Evolutionary conservation across 2,888 invertebrate genomes (phyloP), one percentile per base, ranked within the genome.

Genomic region (Digitonthophagus gazella): DNA sequence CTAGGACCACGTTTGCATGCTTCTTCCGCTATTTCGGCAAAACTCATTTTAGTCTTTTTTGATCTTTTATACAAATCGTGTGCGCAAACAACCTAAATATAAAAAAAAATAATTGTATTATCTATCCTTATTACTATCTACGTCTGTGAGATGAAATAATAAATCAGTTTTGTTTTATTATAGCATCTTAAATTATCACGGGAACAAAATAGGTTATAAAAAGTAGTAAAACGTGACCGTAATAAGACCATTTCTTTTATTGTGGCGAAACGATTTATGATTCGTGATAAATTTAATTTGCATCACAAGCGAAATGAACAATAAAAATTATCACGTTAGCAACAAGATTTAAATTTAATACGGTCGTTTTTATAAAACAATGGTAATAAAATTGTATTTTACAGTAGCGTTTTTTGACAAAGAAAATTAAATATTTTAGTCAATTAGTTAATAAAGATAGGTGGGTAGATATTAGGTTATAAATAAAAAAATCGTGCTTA

Each of bases 1-100:
- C 86, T 83, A 0, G 96, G 95, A 57, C 96, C 96, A 76, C 90
- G 89, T 64, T 86, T 83, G 77, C 96, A 91, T 15, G 94, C 89
- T 63, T 89, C 87, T 81, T 95, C 93, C 1, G 93, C 93, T 0
- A 96, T 92, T 77, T 95, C 93, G 0, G 95, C 91, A 81, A 95
- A 97, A 75, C 91, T 91, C 91, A 97, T 92, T 69, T 88, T 83
- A 3, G 91, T 87, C 79, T 85, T 89, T 75, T 86, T 87, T 3
- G 90, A 89, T 81, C 89, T 90, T 78, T 87, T 87, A 78, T 94
- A 94, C 66, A 95, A 82, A 70, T 90, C 89, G 81, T 94, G 94
- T 5, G 93, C 92, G 80, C 93, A 93, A 86, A 91, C 91, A 15
- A 93, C 89, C 93, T 93, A 82, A 64, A 80, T 79, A 78, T 1